Evolutionary conservation across 2,797 vertebrate genomes (phyloP), one percentile per base, ranked within the genome.

Genomic region (Fringilla coelebs): DNA sequence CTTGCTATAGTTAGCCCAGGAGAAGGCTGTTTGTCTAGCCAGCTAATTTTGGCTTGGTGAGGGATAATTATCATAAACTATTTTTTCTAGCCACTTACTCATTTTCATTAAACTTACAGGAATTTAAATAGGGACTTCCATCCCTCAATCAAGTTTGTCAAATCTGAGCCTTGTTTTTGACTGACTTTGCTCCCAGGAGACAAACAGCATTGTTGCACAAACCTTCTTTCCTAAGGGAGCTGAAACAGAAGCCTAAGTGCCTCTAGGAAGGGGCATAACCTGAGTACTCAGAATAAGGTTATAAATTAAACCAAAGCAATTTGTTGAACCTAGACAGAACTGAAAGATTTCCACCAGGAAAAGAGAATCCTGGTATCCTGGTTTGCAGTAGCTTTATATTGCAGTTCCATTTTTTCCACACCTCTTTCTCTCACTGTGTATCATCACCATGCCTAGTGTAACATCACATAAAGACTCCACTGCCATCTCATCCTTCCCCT

Each of bases 21-120:
- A 83, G 57, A 75, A 88, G 68, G 17, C 38, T 91, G 26, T 79
- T 80, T 83, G 61, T 58, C 57, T 85, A 85, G 65, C 61, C 75
- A 48, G 49, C 20, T 89, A 74, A 83, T 77, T 73, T 54, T 85
- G 89, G 25, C 63, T 91, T 91, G 49, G 32, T 46, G 87, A 74
- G 28, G 16, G 41, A 74, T 83, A 89, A 92, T 88, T 93, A 91
- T 12, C 61, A 91, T 49, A 81, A 86, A 73, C 60, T 82, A 28
- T 71, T 89, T 94, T 95, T 94, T 83, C 54, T 89, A 82, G 67
- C 31, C 49, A 74, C 61, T 88, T 71, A 74, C 32, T 88, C 28
- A 72, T 83, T 91, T 94, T 92, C 57, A 75, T 85, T 80, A 85
- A 85, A 72, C 13, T 65, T 89, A 61, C 45, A 80, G 54, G 29